Percentiles rank a stretch among this genome's conserved stretches.
Evolutionary conservation across 2,113 vertebrate genomes (phyloP).

Genomic region (Scomber japonicus): DNA sequence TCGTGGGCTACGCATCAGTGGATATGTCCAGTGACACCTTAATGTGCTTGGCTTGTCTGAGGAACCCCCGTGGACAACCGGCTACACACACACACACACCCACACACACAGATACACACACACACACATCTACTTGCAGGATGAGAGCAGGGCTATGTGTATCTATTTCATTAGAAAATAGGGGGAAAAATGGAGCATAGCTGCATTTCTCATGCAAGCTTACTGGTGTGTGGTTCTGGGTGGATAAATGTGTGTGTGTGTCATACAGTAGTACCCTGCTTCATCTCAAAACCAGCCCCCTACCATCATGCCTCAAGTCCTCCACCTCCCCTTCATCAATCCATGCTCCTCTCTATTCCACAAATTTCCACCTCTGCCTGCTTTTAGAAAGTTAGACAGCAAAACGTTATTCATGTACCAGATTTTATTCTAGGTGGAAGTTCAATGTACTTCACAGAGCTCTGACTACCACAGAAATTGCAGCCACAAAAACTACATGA

Average conservation of each 20-base stretch:
- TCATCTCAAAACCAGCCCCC: constrained; percentile 23
- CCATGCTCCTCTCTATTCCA: constrained; percentile 12
- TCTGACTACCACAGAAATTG: no score
- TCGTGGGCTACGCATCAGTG: constrained; percentile 72
- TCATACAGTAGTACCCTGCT: background rate
- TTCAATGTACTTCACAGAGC: no score
- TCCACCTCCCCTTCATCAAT: background rate
- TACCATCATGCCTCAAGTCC: background rate
- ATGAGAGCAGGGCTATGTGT: constrained; percentile 14
- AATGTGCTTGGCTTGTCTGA: constrained; percentile 82
- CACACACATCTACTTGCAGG: constrained; percentile 7
- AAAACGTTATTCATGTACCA: no score
- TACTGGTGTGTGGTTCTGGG: background rate
- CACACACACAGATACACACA: constrained; percentile 35
- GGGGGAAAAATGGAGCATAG: background rate
- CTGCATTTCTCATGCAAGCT: constrained; percentile 13
- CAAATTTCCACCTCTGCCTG: constrained; percentile 41
- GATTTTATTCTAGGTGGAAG: no score
- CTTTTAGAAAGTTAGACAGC: background rate
- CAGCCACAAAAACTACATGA: no score
- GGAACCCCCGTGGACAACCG: constrained; percentile 63
- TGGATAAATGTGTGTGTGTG: background rate
- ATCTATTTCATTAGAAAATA: constrained; percentile 21
- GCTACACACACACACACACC: constrained; percentile 18
- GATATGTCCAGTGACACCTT: constrained; percentile 81